Base-by-base conservation (phyloP, 2,888 invertebrate species). In the Abrostola tripartita region DNA sequence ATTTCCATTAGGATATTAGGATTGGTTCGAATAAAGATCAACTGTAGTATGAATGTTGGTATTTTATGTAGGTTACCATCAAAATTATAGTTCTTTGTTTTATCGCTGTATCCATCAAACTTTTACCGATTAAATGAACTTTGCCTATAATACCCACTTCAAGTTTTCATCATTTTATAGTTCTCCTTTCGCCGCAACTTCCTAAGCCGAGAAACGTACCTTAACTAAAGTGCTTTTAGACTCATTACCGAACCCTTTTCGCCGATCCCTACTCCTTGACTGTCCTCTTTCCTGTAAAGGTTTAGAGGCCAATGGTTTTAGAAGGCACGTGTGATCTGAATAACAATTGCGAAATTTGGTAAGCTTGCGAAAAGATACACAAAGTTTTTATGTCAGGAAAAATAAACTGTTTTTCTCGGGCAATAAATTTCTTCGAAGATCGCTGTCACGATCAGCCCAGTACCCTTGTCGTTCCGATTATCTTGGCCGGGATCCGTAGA, bases 391-490 rank as follows among this genome's bases (percentile, higher is more conserved):
- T 65, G 38, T 56, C 24, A 10, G 41, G 41, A 55, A 59, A 71
- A 69, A 69, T 65, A 63, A 68, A 71, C 60, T 53, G 65, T 62
- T 66, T 53, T 61, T 62, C 65, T 67, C 67, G 61, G 42, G 65
- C 64, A 74, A 78, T 79, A 79, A 75, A 84, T 82, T 76, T 82
- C 61, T 77, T 56, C 59, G 54, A 61, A 78, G 76, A 83, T 80
- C 78, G 76, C 73, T 84, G 84, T 83, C 82, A 79, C 72, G 58
- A 72, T 80, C 81, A 82, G 78, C 63, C 65, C 69, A 61, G 74
- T 76, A 82, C 82, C 82, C 81, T 79, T 79, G 79, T 84, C 76
- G 70, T 72, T 67, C 57, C 70, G 74, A 78, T 79, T 83, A 82
- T 82, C 82, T 81, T 66, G 61, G 65, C 68, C 67, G 71, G 74